Percentiles rank a stretch among this genome's conserved stretches.
phyloP scores from a whole-genome alignment of 2,888 invertebrate genomes.

The Synanthedon tipuliformis region DNA sequence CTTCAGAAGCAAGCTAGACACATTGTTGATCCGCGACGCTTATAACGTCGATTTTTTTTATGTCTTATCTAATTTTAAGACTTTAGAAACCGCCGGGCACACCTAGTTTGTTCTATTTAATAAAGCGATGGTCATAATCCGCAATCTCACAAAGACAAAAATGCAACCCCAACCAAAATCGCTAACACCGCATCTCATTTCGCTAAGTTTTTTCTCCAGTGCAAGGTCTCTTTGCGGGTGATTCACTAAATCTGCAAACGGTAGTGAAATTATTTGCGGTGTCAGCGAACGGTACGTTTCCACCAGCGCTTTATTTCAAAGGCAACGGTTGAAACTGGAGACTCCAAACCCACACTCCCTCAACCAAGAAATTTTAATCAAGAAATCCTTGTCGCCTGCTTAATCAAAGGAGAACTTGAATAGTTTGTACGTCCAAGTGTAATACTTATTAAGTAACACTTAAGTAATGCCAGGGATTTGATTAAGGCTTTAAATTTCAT shows the following conservation, averaged over 20 bases:
- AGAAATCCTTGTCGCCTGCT: constrained; percentile 42
- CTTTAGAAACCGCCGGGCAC: too few relatives aligned
- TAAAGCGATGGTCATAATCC: too few relatives aligned
- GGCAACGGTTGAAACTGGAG: constrained; percentile 20
- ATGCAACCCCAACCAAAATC: too few relatives aligned
- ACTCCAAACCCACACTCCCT: constrained; percentile 19
- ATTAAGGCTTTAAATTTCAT: constrained; percentile 26
- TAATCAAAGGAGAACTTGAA: constrained; percentile 49
- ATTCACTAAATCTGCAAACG: neutral
- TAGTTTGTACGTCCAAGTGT: constrained; percentile 21
- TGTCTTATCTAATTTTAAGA: too few relatives aligned
- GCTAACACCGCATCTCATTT: too few relatives aligned
- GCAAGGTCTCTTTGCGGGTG: neutral
- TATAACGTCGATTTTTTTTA: too few relatives aligned
- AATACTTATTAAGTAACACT: constrained; percentile 16
- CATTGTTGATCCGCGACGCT: too few relatives aligned
- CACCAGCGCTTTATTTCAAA: constrained; percentile 25
- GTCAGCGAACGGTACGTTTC: neutral
- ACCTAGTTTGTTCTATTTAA: too few relatives aligned
- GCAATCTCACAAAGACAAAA: too few relatives aligned
- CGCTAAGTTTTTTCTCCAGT: neutral
- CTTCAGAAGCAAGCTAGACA: too few relatives aligned
- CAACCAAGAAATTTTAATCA: constrained; percentile 45
- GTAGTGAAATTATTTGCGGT: neutral
- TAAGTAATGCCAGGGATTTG: constrained; percentile 13